A percentile compares a stretch with the other conserved stretches of the same genome.
phyloP scores from a whole-genome alignment of 2,113 vertebrate species.

The Rhombomys opimus region DNA sequence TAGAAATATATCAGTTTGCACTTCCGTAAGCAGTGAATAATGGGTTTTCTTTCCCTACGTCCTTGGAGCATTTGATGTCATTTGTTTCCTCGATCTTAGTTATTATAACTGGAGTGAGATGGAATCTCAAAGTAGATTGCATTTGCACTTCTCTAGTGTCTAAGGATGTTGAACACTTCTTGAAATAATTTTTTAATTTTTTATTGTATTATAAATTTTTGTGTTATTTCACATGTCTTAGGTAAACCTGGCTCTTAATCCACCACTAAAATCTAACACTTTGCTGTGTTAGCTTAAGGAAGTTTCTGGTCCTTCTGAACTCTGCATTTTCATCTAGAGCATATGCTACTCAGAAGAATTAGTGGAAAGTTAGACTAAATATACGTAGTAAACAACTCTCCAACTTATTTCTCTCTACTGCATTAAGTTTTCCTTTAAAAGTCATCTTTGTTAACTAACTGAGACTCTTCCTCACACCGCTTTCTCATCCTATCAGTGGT shows the following conservation, averaged over 20 bases:
- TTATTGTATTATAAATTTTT: background rate
- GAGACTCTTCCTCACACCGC: background rate
- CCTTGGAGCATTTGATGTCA: background rate
- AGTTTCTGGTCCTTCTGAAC: conserved; percentile 46
- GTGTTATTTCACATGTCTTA: conserved; percentile 12
- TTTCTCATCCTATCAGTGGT: background rate
- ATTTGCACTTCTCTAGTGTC: background rate
- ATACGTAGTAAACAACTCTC: background rate
- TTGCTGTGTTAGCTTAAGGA: background rate
- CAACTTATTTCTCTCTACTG: background rate
- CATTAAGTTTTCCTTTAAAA: conserved; percentile 13
- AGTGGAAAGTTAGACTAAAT: conserved; percentile 47
- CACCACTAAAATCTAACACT: background rate
- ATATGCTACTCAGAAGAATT: conserved; percentile 33
- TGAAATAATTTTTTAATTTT: background rate
- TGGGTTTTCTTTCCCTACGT: background rate
- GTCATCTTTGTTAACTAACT: background rate
- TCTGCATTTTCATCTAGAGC: conserved; percentile 26
- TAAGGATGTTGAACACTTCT: background rate
- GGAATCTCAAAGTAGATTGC: background rate
- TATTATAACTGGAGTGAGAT: background rate
- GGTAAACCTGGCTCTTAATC: background rate
- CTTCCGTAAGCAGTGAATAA: background rate
- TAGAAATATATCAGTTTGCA: background rate
- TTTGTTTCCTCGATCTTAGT: background rate